Base-by-base conservation (phyloP, 2,113 vertebrate species). In the Oncorhynchus mykiss region DNA sequence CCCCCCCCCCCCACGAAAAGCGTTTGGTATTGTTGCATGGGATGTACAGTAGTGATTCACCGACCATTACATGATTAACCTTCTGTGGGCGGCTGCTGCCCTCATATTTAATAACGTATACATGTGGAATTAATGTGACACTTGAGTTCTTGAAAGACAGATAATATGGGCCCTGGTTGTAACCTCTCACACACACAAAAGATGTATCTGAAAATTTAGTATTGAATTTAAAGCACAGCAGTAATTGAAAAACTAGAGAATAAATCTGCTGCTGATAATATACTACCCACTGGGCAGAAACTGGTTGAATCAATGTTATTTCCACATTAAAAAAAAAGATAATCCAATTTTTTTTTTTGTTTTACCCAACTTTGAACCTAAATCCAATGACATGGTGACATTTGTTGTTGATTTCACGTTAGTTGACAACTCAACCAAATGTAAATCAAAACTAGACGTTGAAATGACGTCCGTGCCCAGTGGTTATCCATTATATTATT, bases 21-120 rank as follows among this genome's bases (percentile, higher is more conserved):
- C 75, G 88, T 91, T 91, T 86, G 80, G 87, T 91, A 91, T 87
- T 90, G 90, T 91, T 91, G 91, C 92, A 92, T 92, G 89, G 93
- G 90, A 92, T 92, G 90, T 92, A 91, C 90, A 92, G 90, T 92
- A 70, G 93, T 93, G 89, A 87, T 83, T 85, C 89, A 90, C 88
- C 78, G 67, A 78, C 76, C 89, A 88, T 92, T 88, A 72, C 77
- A 22, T 1, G 4, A 7, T 86, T 89, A 80, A 88, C 86, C 89
- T 86, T 74, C 85, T 54, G 86, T 86, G 91, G 90, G 86, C 91
- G 91, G 91, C 92, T 92, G 92, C 77, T 84, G 89, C 87, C 73
- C 65, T 49, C 39, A 60, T 25, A 20, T 12, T 34, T 68, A 45
- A 54, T 18, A 54, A 18, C 14, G 5, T 54, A 54, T 16, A 25